Evolutionary conservation across 2,113 vertebrate species (phyloP).

Genomic region (Heterochromis multidens): DNA sequence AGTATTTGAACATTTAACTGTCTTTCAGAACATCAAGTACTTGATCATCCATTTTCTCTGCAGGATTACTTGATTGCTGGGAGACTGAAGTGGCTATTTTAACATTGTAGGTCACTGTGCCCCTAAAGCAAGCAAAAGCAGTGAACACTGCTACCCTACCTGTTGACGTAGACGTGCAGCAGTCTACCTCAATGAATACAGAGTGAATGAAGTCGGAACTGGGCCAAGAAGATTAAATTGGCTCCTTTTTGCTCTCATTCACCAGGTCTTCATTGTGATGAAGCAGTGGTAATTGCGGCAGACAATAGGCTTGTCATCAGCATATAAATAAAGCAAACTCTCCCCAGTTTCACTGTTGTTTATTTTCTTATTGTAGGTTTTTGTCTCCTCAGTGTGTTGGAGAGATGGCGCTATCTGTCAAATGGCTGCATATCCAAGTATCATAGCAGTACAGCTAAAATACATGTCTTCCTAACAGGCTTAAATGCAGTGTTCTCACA

Average conservation of each 20-base stretch:
- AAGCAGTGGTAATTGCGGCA: neutral
- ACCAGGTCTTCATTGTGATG: neutral
- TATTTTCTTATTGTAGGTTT: neutral
- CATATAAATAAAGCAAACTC: neutral
- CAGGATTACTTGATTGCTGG: slow-evolving; percentile 20
- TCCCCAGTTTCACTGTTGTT: neutral
- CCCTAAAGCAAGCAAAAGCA: neutral
- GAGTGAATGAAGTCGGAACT: neutral
- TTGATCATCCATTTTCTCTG: neutral
- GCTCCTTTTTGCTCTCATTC: neutral
- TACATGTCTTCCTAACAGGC: neutral
- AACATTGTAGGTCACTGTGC: neutral
- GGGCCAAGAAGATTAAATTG: neutral
- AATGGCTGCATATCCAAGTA: neutral
- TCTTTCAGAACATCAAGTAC: neutral
- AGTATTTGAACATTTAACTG: neutral
- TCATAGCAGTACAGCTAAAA: neutral
- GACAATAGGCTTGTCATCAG: neutral
- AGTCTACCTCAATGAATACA: neutral
- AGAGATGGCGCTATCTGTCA: neutral
- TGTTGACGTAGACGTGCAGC: neutral
- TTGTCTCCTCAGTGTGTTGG: neutral
- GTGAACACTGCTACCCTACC: neutral
- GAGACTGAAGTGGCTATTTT: slow-evolving; percentile 21
- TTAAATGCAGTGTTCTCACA: neutral